phyloP scores from a whole-genome alignment of 2,797 vertebrate genomes.

The Sebastes itinus region DNA sequence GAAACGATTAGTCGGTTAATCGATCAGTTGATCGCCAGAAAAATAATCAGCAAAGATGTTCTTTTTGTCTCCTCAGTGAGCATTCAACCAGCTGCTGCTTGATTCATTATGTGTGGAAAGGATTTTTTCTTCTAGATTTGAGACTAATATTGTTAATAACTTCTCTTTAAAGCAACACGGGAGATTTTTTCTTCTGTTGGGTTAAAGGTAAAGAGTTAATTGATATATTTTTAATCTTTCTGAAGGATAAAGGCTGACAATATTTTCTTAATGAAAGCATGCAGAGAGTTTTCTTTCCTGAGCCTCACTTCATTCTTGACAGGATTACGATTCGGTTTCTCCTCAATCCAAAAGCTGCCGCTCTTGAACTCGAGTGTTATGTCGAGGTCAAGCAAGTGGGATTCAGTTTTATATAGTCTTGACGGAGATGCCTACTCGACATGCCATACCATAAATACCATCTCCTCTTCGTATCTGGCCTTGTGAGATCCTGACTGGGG shows the following conservation, averaged over 20 bases:
- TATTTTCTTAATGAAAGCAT: neutral
- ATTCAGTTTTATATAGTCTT: constrained; percentile 58
- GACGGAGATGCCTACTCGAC: constrained; percentile 66
- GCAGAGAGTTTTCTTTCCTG: neutral
- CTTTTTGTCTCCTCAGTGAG: neutral
- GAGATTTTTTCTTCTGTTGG: neutral
- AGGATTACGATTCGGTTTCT: neutral
- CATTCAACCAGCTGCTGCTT: neutral
- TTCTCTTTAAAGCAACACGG: neutral
- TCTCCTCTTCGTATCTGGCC: constrained; percentile 63
- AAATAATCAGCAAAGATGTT: no score
- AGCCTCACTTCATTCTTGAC: constrained; percentile 3
- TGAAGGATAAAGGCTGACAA: neutral
- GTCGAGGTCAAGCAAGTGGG: constrained; percentile 59
- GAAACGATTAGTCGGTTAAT: neutral
- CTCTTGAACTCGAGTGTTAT: constrained; percentile 39
- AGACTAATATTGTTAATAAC: neutral
- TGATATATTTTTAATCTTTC: neutral
- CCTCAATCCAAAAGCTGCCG: constrained; percentile 19
- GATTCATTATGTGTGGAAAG: neutral
- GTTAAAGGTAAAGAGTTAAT: neutral
- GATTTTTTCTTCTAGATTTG: neutral
- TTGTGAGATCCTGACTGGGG: constrained; percentile 47
- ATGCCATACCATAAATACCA: constrained; percentile 77
- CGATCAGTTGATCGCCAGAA: neutral